A percentile compares a stretch with the other conserved stretches of the same genome.
These are phyloP conservation scores for Pegoplata infirma DNA, from an alignment of 2,888 invertebrate genomes.

Conservation along the genomic window DNA sequence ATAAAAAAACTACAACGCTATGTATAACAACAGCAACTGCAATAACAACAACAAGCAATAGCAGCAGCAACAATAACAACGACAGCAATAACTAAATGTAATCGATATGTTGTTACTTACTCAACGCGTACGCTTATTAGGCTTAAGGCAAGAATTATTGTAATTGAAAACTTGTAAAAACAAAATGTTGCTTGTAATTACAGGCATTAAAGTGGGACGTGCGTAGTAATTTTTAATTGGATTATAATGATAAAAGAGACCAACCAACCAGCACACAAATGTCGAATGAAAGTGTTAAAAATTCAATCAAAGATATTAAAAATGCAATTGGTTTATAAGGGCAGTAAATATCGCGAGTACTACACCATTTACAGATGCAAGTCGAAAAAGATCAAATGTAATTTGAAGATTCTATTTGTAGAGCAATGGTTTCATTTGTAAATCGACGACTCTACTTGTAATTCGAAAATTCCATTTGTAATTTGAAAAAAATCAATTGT, in stretches of 20 bases:
- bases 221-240: conserved; percentile 60
- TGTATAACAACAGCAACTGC: conserved; percentile 13
- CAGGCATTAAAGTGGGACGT: conserved; percentile 62
- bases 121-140: conserved; percentile 24
- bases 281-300: conserved; percentile 44
- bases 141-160: conserved; percentile 55
- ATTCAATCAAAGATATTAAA: conserved; percentile 38
- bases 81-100: conserved; percentile 23
- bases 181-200: conserved; percentile 61
- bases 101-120: conserved; percentile 45
- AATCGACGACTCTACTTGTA: no score
- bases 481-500: no score
- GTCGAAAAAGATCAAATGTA: no score
- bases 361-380: no score
- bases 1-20: not conserved
- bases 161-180: conserved; percentile 62
- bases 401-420: no score
- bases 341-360: not conserved
- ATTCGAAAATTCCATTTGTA: no score
- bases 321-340: not conserved
- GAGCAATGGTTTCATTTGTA: no score
- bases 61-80: not conserved
- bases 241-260: conserved; percentile 45
- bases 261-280: not conserved
- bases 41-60: not conserved